Evolutionary conservation across 2,888 invertebrate species (phyloP), one percentile per base, ranked within the genome.

Genomic region (Caenorhabditis sp.): DNA sequence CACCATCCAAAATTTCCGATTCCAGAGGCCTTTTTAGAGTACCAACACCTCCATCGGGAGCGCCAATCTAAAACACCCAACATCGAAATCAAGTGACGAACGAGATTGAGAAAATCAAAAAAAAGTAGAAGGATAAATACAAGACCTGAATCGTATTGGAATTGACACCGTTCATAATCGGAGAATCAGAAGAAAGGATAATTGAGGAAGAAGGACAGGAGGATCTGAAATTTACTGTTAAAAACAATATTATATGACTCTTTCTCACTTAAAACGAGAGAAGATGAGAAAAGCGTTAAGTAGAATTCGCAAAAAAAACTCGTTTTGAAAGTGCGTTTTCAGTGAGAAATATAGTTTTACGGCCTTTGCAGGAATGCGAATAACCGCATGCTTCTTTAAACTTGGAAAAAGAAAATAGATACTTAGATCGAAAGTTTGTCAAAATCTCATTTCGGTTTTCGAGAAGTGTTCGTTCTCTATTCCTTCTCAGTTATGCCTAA

Each of bases 131-230:
- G 28, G 63, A 56, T 38, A 38, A 38, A 38, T 63, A 64, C 63
- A 70, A 79, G 79, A 79, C 79, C 79, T 79, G 79, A 79, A 79
- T 79, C 44, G 64, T 44, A 69, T 63, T 68, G 49, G 68, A 68
- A 68, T 38, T 72, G 63, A 79, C 44, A 70, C 47, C 70, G 70
- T 56, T 79, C 79, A 79, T 79, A 61, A 54, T 64, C 22, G 70
- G 26, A 66, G 56, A 44, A 54, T 54, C 54, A 74, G 76, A 68
- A 59, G 69, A 54, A 70, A 63, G 19, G 41, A 16, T 51, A 61
- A 51, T 41, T 51, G 56, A 47, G 38, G 61, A 69, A 49, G 51
- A 51, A 76, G 68, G 28, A 63, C 38, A 58, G 51, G 26, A 54
- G 22, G n/a, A 56, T 41, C 79, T 79, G 79, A 63, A 79, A 79